A percentile compares a stretch with the other conserved stretches of the same genome.
Evolutionary conservation across 1,140 invertebrate species (phyloP).

Genomic region (Rhynchophorus ferrugineus): DNA sequence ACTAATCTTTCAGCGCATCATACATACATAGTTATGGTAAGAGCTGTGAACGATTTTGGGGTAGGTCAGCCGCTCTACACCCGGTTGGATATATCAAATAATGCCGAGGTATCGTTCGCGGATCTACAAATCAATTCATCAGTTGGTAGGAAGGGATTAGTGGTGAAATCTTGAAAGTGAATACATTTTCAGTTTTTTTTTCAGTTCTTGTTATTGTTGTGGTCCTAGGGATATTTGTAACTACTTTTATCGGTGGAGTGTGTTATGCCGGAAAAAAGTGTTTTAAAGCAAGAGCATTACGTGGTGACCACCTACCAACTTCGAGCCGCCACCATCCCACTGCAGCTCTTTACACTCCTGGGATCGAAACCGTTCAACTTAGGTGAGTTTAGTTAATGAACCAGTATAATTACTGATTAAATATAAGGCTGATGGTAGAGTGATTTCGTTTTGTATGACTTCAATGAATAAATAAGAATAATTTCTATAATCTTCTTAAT

Average conservation of each 20-base stretch:
- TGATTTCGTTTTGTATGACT: too few species aligned
- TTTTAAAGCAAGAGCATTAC: conserved; percentile 29
- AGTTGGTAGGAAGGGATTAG: too few species aligned
- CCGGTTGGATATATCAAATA: conserved; percentile 20
- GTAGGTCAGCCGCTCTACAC: conserved; percentile 43
- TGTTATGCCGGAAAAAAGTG: too few species aligned
- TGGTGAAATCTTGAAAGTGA: not conserved
- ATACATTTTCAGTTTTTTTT: conserved; percentile 6
- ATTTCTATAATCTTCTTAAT: too few species aligned
- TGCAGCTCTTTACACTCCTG: conserved; percentile 28
- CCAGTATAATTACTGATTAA: too few species aligned
- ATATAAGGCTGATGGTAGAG: too few species aligned
- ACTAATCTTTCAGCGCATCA: conserved; percentile 42
- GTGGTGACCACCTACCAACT: conserved; percentile 17
- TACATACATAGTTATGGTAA: conserved; percentile 47
- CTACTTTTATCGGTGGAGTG: too few species aligned
- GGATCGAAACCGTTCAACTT: conserved; percentile 27
- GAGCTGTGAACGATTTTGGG: conserved; percentile 48
- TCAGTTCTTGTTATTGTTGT: conserved; percentile 40
- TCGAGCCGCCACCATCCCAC: conserved; percentile 28
- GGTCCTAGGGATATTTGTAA: conserved; percentile 36
- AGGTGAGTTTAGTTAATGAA: too few species aligned
- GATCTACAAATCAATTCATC: not conserved
- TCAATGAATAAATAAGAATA: too few species aligned
- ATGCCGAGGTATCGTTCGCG: not conserved